Base-by-base conservation (phyloP, 1,140 invertebrate species). In the Parapsyche elsis region DNA sequence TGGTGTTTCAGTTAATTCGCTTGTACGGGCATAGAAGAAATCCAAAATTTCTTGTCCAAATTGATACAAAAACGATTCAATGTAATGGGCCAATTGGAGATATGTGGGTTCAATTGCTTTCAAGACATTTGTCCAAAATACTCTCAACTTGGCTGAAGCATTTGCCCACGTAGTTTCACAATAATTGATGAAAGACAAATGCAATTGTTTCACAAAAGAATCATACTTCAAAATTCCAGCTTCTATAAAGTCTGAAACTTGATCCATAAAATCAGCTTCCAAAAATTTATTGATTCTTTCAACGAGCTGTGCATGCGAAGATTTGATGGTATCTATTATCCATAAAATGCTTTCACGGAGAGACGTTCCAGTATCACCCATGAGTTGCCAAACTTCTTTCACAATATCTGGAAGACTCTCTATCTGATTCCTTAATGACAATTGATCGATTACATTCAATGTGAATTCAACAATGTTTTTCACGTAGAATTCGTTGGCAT, bases 401-500 rank as follows among this genome's bases (percentile, higher is more conserved):
- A 95, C 87, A 46, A 95, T 94, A 46, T 93, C 93, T 0, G 94
- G 94, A 53, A 96, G 84, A 0, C 92, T 93, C 81, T 94, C 91
- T 80, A 95, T 92, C 85, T 95, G 94, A 84, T 92, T 92, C 59
- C 92, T 89, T n/a, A 96, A 90, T 0, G 95, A 92, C 78, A 95
- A 88, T 84, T 96, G 94, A 80, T 96, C 94, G 12, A 94, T 88
- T 0, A 95, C 88, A 23, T 92, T 92, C 57, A 93, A 86, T 0
- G 91, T 91, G 24, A 94, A 91, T 45, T 90, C 91, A 0, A 93
- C 91, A 0, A 95, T 91, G 85, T 95, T 92, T 85, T 93, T 93
- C 0, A 95, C 91, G 79, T 95, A 95, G 85, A 96, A 96, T 74
- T 96, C 94, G 83, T 96, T 96, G 0, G 91, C 90, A 67, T 93